A percentile compares a stretch with the other conserved stretches of the same genome.
Conservation (phyloP, 2,797 vertebrate species). For the Garrulus glandarius region DNA sequence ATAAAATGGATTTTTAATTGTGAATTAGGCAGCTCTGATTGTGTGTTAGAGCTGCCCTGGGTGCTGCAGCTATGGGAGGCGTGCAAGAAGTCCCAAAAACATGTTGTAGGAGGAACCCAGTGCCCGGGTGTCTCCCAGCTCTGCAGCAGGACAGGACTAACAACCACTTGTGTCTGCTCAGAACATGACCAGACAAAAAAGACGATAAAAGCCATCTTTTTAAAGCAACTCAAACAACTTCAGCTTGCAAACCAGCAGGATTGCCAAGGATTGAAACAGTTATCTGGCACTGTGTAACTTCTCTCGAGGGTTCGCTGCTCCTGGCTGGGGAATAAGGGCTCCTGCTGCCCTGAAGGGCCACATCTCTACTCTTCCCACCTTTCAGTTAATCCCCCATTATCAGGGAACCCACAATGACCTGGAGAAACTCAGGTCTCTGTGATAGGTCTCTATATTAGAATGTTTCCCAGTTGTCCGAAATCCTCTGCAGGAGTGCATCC, state of each 20-base stretch:
- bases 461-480: not conserved
- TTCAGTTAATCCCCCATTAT: not conserved
- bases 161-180: not conserved
- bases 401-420: not conserved
- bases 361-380: not conserved
- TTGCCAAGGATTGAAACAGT: rapidly evolving
- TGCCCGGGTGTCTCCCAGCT: rapidly evolving
- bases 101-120: not conserved
- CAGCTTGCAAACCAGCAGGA: not conserved
- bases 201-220: not conserved
- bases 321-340: not conserved
- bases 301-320: not conserved
- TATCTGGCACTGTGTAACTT: not conserved
- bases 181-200: not conserved
- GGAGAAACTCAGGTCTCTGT: not conserved
- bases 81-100: not conserved
- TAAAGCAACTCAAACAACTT: not conserved
- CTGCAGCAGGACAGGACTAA: not conserved
- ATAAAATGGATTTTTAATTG: not conserved
- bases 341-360: not conserved
- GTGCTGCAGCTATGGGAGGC: not conserved
- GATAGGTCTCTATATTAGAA: not conserved
- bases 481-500: not conserved
- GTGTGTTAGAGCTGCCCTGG: not conserved
- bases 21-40: not conserved